Evolutionary conservation across 2,797 vertebrate genomes (phyloP), one percentile per base, ranked within the genome.

Genomic region (Acestrorhynchus altus): DNA sequence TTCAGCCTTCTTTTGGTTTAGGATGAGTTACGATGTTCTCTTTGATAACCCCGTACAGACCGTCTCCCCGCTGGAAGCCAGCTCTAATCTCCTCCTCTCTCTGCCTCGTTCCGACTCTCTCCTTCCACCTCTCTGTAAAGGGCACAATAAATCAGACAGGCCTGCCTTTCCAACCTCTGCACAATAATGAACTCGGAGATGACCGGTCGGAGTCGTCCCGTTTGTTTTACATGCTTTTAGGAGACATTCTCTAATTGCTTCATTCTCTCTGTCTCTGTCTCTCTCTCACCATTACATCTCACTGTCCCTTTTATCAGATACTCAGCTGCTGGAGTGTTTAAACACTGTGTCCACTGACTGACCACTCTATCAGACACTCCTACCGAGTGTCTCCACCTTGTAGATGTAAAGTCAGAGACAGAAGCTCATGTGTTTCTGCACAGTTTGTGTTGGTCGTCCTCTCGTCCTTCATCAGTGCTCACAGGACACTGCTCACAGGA

Each of bases 21-120:
- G 54, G 22, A 80, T 83, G 83, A 89, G 80, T 86, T 83, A 89
- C 74, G 76, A 83, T 65, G 51, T 82, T 71, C 54, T 79, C 61
- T 63, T 77, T 77, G 83, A 90, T 86, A 84, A 85, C 70, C 78
- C 77, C 80, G 73, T 52, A 63, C 69, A 81, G 83, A 67, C 31
- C 56, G 52, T 24, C 35, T 72, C 63, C 35, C 67, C 46, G 60
- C 52, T 78, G 52, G 18, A 72, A 60, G 31, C 68, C 39, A 56
- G 18, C 35, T 44, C 51, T 67, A 71, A 72, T 72, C 24, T 46
- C 63, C 16, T 42, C 28, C 60, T 24, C 42, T 0, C 18, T 46
- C 46, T 52, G 26, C 1, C 18, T 31, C 63, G n/a, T 16, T 47
- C 61, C 71, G n/a, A 40, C 8, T 11, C 15, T 9, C 12, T 26